Conservation (phyloP, 64 coral and sea anemone genomes). For the Stichodactyla mertensii region DNA sequence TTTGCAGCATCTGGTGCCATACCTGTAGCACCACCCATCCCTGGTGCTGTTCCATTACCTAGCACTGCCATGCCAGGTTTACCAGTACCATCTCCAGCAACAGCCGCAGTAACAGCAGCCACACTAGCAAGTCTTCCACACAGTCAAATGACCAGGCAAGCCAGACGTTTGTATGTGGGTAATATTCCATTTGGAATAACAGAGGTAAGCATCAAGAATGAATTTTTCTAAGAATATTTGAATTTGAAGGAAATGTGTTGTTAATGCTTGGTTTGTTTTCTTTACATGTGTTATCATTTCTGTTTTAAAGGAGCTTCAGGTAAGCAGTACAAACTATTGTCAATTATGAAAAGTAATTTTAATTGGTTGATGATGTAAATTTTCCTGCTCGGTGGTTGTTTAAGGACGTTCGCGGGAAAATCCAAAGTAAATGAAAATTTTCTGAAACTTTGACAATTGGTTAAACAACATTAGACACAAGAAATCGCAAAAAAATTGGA, state of each 20-base stretch:
- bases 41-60: not conserved
- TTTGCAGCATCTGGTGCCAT: conserved; percentile 14
- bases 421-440: too few relatives aligned
- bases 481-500: too few relatives aligned
- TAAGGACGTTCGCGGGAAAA: too few relatives aligned
- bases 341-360: too few relatives aligned
- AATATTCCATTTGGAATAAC: conserved; percentile 99
- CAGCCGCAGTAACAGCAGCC: conserved; percentile 58
- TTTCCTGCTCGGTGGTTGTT: too few relatives aligned
- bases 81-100: conserved; percentile 26
- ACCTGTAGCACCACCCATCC: not conserved
- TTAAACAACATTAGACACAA: too few relatives aligned
- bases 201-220: conserved; percentile 45
- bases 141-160: conserved; percentile 96
- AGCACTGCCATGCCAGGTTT: conserved; percentile 9
- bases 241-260: not conserved
- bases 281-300: not conserved
- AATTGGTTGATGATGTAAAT: too few relatives aligned
- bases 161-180: conserved; percentile 92
- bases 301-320: not conserved
- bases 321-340: not conserved
- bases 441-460: too few relatives aligned
- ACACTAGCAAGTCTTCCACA: conserved; percentile 87
- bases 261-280: not conserved
- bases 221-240: not conserved